Conservation (phyloP, 2,888 invertebrate genomes). For the Mechanitis mazaeus region DNA sequence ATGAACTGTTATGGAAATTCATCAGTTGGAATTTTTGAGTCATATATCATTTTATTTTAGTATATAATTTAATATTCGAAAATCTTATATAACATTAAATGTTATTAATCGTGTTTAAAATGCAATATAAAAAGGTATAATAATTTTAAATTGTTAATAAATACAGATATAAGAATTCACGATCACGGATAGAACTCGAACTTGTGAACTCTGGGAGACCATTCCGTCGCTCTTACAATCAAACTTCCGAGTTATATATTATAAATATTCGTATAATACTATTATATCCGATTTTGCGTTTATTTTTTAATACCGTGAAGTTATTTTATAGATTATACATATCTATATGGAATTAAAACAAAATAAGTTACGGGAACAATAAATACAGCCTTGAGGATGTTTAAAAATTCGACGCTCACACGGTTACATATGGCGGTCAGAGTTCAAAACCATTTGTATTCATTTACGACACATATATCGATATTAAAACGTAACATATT, state of each 20-base stretch:
- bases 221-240: too few species aligned
- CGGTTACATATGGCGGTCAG: slow-evolving; percentile 38
- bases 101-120: too few species aligned
- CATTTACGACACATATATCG: slow-evolving; percentile 47
- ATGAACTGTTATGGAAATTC: slow-evolving; percentile 33
- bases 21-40: slow-evolving; percentile 26
- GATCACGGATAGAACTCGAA: too few species aligned
- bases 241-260: too few species aligned
- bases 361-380: slow-evolving; percentile 6
- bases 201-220: too few species aligned
- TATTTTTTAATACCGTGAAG: too few species aligned
- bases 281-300: too few species aligned
- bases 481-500: slow-evolving; percentile 27
- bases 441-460: slow-evolving; percentile 59
- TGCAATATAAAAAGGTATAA: too few species aligned
- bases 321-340: too few species aligned
- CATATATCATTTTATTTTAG: slow-evolving; percentile 11
- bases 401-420: slow-evolving; percentile 33
- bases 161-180: too few species aligned
- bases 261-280: too few species aligned
- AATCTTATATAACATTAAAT: not conserved
- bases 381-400: slow-evolving; percentile 49
- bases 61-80: not conserved
- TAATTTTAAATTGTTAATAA: too few species aligned
- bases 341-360: not conserved